phyloP scores from a whole-genome alignment of 2,888 invertebrate genomes.

The Neoascia interrupta region DNA sequence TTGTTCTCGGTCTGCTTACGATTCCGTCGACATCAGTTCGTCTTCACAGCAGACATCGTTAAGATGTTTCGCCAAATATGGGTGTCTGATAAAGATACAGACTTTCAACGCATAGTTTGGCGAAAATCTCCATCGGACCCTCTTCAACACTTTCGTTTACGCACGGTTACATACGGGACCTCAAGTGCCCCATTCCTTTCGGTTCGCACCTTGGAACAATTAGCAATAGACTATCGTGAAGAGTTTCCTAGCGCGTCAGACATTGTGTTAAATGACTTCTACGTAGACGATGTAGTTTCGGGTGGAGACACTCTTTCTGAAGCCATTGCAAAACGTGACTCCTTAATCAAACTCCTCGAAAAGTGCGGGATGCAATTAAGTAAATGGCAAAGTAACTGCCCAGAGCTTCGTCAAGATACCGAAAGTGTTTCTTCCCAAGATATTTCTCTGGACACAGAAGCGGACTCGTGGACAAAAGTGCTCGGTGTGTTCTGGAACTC shows the following conservation, averaged over 20 bases:
- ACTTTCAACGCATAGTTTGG: slow-evolving; percentile 65
- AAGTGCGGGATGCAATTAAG: slow-evolving; percentile 44
- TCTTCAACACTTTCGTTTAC: slow-evolving; percentile 43
- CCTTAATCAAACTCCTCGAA: neutral
- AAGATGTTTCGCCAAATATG: slow-evolving; percentile 67
- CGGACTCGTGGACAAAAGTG: slow-evolving; percentile 31
- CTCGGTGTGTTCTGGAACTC: slow-evolving; percentile 59
- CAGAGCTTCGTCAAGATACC: no score
- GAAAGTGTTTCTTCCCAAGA: no score
- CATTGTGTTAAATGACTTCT: slow-evolving; percentile 36
- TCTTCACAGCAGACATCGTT: slow-evolving; percentile 60
- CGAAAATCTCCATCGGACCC: slow-evolving; percentile 14
- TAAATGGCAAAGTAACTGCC: slow-evolving; percentile 13
- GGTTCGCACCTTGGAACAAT: slow-evolving; percentile 47
- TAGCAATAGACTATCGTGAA: slow-evolving; percentile 32
- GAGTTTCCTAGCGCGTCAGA: slow-evolving; percentile 34
- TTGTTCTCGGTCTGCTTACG: slow-evolving; percentile 28
- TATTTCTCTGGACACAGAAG: neutral
- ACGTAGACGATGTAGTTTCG: slow-evolving; percentile 55
- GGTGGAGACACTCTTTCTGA: slow-evolving; percentile 41
- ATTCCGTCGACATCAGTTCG: slow-evolving; percentile 40
- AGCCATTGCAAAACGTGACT: neutral
- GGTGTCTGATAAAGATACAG: slow-evolving; percentile 32
- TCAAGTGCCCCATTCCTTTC: slow-evolving; percentile 57
- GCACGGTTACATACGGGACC: slow-evolving; percentile 64